A percentile compares a stretch with the other conserved stretches of the same genome.
Evolutionary conservation across 2,797 vertebrate genomes (phyloP).

Genomic region (Phataginus tricuspis): DNA sequence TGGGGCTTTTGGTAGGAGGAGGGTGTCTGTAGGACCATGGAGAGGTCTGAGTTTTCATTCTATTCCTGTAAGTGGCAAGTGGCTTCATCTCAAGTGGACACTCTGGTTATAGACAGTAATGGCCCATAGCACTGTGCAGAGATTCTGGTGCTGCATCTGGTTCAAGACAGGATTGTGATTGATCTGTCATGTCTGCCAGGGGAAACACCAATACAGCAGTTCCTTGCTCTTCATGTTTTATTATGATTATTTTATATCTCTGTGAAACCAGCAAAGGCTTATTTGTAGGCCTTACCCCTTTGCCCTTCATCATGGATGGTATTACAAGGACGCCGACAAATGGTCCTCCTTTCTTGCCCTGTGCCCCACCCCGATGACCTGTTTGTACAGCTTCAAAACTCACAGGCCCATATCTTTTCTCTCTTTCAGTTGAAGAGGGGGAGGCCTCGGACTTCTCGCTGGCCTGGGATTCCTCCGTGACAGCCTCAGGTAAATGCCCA

Average conservation of each 20-base stretch:
- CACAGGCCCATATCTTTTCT: slow-evolving; percentile 80
- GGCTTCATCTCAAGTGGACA: neutral
- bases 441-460: slow-evolving; percentile 94
- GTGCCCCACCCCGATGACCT: neutral
- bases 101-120: neutral
- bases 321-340: neutral
- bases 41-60: neutral
- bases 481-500: slow-evolving; percentile 91
- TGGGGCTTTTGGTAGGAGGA: neutral
- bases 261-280: neutral
- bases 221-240: neutral
- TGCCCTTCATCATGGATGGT: neutral
- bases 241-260: neutral
- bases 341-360: neutral
- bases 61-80: neutral
- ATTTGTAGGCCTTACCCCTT: neutral
- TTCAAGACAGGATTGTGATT: neutral
- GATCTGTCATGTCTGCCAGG: slow-evolving; percentile 50
- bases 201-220: too few species aligned
- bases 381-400: slow-evolving; percentile 62
- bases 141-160: neutral
- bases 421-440: slow-evolving; percentile 94
- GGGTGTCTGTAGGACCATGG: neutral
- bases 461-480: slow-evolving; percentile 94
- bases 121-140: neutral